Evolutionary conservation across 2,113 vertebrate genomes (phyloP), one percentile per base, ranked within the genome.

Genomic region (Chionis minor): DNA sequence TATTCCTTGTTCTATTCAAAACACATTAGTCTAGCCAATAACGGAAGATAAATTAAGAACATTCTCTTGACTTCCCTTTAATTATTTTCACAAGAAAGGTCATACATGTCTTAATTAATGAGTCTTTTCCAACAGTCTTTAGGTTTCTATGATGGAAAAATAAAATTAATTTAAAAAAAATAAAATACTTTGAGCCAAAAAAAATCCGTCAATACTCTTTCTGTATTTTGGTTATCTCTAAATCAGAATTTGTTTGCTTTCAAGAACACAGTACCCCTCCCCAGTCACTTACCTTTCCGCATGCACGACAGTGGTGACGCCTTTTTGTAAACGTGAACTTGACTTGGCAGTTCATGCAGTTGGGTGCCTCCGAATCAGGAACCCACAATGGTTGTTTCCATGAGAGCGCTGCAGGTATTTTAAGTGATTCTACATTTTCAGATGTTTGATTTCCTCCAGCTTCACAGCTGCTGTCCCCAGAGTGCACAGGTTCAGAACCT

Each of bases 311-410:
- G 95, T 99, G 99, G 86, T 99, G 99, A 58, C 99, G 95, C 30
- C 99, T 98, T 97, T 98, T 99, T 33, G 99, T 99, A 92, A 99
- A 99, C 0, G 99, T 99, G 97, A 99, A 99, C 97, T 97, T 99
- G 90, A 98, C 98, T 72, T 97, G 97, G 96, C 99, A 99, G 92
- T 98, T 99, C 99, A 99, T 99, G 92, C 99, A 99, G 81, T 98
- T 99, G 61, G 99, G 99, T 85, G 99, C 99, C 94, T 99, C 99
- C 17, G 99, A 98, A 94, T 99, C 99, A 4, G 99, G 99, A 63
- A 99, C 97, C 99, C 99, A 99, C 6, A 98, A 72, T 3, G 99
- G 99, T 71, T 99, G 99, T 73, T 98, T 98, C 92, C 96, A 96
- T 3, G 99, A 98, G 55, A 98, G 95, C 82, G 97, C 79, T 56